These are phyloP conservation scores for Apantesis nais DNA, from an alignment of 2,888 invertebrate species.

Conservation along the genomic window DNA sequence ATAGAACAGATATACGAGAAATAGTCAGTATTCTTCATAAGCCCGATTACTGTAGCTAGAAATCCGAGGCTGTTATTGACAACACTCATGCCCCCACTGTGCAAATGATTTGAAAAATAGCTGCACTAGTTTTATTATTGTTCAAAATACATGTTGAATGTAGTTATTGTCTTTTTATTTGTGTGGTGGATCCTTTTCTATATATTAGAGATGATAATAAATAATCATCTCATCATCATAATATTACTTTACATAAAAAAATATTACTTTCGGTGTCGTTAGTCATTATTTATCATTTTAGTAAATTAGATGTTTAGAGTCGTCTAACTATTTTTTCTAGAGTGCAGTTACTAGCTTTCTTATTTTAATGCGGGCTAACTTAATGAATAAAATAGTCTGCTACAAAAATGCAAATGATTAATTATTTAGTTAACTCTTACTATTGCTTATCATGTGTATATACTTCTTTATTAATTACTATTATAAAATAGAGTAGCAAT, in stretches of 20 bases:
- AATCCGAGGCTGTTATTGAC: slow-evolving; percentile 8
- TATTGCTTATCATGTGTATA: too few relatives aligned
- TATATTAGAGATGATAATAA: background rate
- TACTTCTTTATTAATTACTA: too few relatives aligned
- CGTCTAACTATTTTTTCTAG: too few relatives aligned
- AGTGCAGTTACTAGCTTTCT: background rate
- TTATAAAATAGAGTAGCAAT: too few relatives aligned
- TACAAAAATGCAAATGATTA: too few relatives aligned
- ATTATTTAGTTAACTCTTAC: too few relatives aligned
- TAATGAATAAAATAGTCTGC: too few relatives aligned
- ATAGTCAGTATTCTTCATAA: slow-evolving; percentile 38
- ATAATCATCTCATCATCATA: too few relatives aligned
- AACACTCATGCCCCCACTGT: background rate
- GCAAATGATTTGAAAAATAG: background rate
- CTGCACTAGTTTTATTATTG: background rate
- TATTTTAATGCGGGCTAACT: background rate
- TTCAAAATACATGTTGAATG: background rate
- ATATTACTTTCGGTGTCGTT: too few relatives aligned
- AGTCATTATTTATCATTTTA: background rate
- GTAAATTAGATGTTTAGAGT: too few relatives aligned
- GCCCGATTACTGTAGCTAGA: slow-evolving; percentile 17
- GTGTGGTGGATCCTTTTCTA: background rate
- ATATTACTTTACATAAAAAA: too few relatives aligned
- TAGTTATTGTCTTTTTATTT: background rate
- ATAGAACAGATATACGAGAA: slow-evolving; percentile 44